Percentiles rank a stretch among this genome's conserved stretches.
Conservation (phyloP, 1,140 invertebrate species). For the Euwallacea similis region DNA sequence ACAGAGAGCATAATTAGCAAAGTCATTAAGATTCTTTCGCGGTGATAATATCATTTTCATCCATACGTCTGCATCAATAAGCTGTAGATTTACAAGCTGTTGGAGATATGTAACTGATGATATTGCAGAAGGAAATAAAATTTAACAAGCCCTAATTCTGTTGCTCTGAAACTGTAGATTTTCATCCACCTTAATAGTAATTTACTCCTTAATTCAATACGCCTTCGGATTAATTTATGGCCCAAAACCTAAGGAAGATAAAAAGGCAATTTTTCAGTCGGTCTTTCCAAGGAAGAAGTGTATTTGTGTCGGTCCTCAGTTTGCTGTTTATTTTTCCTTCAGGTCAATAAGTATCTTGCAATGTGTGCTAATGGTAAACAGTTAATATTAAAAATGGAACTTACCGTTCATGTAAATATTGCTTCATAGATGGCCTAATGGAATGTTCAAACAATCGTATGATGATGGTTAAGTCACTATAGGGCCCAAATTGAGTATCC, state of each 20-base stretch:
- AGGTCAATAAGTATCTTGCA: neutral
- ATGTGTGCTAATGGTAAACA: neutral
- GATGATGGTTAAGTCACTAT: too few species aligned
- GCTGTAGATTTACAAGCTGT: too few species aligned
- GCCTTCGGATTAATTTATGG: conserved; percentile 9
- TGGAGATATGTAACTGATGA: too few species aligned
- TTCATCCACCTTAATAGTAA: conserved; percentile 1
- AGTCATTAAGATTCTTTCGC: conserved; percentile 31
- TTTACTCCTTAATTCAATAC: conserved; percentile 9
- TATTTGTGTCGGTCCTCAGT: neutral
- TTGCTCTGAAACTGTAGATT: neutral
- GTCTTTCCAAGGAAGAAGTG: neutral
- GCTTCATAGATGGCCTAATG: too few species aligned
- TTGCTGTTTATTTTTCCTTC: neutral
- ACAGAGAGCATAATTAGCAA: conserved; percentile 31
- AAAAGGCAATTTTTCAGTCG: conserved; percentile 12
- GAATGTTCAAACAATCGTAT: too few species aligned
- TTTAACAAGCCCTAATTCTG: neutral
- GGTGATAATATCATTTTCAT: conserved; percentile 1
- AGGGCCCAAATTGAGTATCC: too few species aligned
- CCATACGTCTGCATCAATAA: neutral
- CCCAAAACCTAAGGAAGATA: neutral
- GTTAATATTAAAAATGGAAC: neutral
- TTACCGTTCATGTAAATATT: too few species aligned
- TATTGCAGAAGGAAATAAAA: neutral